phyloP scores from a whole-genome alignment of 1,140 invertebrate species.

The Penaeus vannamei region DNA sequence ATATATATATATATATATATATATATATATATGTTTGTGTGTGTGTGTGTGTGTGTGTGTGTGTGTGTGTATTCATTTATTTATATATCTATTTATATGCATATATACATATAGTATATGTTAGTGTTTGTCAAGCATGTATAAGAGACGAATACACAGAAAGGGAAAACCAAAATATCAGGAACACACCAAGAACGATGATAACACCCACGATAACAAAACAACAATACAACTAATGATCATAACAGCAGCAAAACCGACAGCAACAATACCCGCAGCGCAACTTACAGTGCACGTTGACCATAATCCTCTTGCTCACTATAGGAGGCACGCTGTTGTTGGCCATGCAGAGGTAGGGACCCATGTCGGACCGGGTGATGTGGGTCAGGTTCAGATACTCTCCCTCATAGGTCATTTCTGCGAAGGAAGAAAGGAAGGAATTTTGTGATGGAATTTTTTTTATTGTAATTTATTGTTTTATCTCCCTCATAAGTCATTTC shows the following conservation, averaged over 20 bases:
- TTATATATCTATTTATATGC: too few species aligned
- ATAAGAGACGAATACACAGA: too few species aligned
- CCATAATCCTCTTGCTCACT: constrained; percentile 87
- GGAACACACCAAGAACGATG: too few species aligned
- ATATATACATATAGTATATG: too few species aligned
- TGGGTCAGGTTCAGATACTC: constrained; percentile 82
- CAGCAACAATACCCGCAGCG: background rate
- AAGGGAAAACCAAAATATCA: too few species aligned
- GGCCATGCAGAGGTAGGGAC: constrained; percentile 88
- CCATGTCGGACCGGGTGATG: constrained; percentile 87
- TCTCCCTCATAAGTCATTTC: background rate
- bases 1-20: too few species aligned
- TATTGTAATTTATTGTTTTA: background rate
- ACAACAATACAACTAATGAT: background rate
- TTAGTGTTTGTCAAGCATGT: too few species aligned
- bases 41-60: too few species aligned
- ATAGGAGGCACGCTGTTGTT: constrained; percentile 91
- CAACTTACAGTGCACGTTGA: constrained; percentile 90
- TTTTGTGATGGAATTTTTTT: background rate
- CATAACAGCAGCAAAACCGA: background rate
- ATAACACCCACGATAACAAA: too few species aligned
- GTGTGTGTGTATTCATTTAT: too few species aligned
- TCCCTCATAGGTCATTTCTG: constrained; percentile 79
- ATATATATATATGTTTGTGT: too few species aligned
- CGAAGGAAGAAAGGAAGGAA: background rate